These are phyloP conservation scores for Euglossa dilemma DNA, from an alignment of 1,140 invertebrate genomes.

Conservation along the genomic window DNA sequence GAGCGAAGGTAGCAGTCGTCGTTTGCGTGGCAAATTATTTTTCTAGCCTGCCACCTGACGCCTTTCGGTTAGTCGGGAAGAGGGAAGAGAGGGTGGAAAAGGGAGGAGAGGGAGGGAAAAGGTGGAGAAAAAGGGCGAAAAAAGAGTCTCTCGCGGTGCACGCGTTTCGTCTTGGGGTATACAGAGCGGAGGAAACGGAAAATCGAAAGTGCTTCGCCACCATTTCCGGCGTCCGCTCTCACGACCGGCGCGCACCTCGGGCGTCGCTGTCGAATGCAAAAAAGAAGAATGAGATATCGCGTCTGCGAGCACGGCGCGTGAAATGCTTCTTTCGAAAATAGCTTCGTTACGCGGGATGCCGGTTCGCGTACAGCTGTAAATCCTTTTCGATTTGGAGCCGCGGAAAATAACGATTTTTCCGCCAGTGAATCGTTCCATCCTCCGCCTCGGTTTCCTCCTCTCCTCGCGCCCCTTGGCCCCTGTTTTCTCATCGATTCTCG, in stretches of 20 bases:
- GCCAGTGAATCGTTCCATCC: background rate
- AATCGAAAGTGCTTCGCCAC: constrained; percentile 55
- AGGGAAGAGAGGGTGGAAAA: too few species aligned
- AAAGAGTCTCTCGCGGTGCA: background rate
- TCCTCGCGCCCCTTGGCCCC: background rate
- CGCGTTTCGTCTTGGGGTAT: constrained; percentile 35
- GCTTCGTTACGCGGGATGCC: constrained; percentile 38
- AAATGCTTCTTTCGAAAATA: constrained; percentile 53
- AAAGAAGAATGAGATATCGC: constrained; percentile 62
- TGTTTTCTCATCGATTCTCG: background rate
- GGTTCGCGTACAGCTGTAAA: constrained; percentile 21
- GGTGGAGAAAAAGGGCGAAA: too few species aligned
- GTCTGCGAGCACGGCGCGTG: constrained; percentile 51
- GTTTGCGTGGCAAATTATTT: constrained; percentile 8
- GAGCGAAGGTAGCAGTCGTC: background rate
- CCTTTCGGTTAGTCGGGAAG: constrained; percentile 1
- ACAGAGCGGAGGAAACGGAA: constrained; percentile 56
- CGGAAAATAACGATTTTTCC: constrained; percentile 40
- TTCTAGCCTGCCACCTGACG: background rate
- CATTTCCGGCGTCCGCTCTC: constrained; percentile 41
- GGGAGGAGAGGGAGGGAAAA: background rate
- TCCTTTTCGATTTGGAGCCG: constrained; percentile 36
- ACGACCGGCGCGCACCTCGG: constrained; percentile 4
- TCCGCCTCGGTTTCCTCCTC: too few species aligned
- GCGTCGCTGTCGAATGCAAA: constrained; percentile 63